A percentile compares a stretch with the other conserved stretches of the same genome.
These are phyloP conservation scores for Coleophora deauratella DNA, from an alignment of 2,888 invertebrate genomes.

Conservation along the genomic window DNA sequence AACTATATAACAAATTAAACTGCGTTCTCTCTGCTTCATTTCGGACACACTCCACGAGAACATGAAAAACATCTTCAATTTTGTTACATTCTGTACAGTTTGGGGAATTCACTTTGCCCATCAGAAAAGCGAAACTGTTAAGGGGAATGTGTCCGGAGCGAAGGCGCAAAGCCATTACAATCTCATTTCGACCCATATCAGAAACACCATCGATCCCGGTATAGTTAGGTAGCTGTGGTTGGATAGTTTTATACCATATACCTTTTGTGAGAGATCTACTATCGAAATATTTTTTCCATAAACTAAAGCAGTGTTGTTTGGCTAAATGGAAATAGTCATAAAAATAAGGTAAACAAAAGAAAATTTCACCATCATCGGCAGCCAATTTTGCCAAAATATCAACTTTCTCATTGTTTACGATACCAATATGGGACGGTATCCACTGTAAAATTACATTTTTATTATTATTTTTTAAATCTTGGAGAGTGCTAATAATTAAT, in stretches of 20 bases:
- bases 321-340: slow-evolving; percentile 1
- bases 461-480: neutral
- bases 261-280: slow-evolving; percentile 3
- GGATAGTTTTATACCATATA: slow-evolving; percentile 6
- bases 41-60: too few species aligned
- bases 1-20: too few species aligned
- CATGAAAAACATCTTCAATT: too few species aligned
- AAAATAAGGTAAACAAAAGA: neutral
- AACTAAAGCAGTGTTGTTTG: neutral
- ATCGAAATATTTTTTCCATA: slow-evolving; percentile 5
- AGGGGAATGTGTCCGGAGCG: too few species aligned
- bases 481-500: slow-evolving; percentile 2
- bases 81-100: too few species aligned
- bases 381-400: slow-evolving; percentile 5
- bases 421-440: slow-evolving; percentile 10
- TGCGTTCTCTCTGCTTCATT: too few species aligned
- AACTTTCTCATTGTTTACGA: slow-evolving; percentile 5
- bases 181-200: too few species aligned
- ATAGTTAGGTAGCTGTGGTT: neutral
- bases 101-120: too few species aligned
- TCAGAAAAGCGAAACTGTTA: too few species aligned
- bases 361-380: neutral
- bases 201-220: neutral
- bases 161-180: too few species aligned
- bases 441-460: slow-evolving; percentile 6